Base-by-base conservation (phyloP, 2,888 invertebrate species). In the Mermis nigrescens region DNA sequence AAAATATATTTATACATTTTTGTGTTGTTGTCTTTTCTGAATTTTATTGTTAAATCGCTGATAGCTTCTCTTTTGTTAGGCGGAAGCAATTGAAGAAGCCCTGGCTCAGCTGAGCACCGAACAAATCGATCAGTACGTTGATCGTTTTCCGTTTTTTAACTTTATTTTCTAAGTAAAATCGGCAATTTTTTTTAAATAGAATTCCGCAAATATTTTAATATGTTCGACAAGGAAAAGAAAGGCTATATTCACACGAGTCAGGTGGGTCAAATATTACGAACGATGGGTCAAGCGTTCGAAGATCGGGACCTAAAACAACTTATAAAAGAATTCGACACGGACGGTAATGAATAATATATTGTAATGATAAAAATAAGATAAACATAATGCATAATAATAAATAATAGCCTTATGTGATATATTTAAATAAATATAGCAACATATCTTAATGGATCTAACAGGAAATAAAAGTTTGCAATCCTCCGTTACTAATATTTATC, bases 231-330 rank as follows among this genome's bases (percentile, higher is more conserved):
- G 75, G 86, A 88, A 76, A 87, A 87, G 78, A 84, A 83, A 69
- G 92, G 92, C 71, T 86, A 86, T 75, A 92, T 92, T 76, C 84
- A 88, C 66, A 86, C 87, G 69, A 89, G 89, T 77, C 88, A 90
- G 82, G 88, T 90, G 62, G 86, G 88, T 57, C 90, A 89, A 76
- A 91, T 92, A 76, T 82, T 92, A 64, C 81, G 91, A 73, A 82
- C 92, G 75, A 90, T 92, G 89, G 91, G 92, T 66, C 90, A 91
- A 76, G 90, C 90, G 63, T 91, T 91, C 79, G 90, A 91, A 77
- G 90, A 89, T 76, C 84, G 85, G 72, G 91, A 89, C 75, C 81
- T 98, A 65, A 90, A 92, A 74, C 91, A 91, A 76, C 84, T 95
- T 73, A 94, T 94, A 72, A 91, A 92, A 71, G 91, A 94, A 78